Evolutionary conservation across 1,140 invertebrate genomes (phyloP).

Genomic region (Drosophila watanabei): DNA sequence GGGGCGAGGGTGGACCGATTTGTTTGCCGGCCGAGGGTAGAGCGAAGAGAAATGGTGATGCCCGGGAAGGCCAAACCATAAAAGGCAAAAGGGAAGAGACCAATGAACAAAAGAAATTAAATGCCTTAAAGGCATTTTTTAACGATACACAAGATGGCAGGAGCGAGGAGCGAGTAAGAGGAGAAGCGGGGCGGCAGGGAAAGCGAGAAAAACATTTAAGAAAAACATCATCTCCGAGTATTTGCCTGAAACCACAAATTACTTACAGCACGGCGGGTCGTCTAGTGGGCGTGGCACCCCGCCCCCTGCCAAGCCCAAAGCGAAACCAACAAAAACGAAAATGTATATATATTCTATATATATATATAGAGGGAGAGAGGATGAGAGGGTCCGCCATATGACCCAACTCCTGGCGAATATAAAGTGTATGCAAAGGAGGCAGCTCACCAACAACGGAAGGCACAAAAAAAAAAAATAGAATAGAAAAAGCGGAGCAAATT

Average conservation of each 20-base stretch:
- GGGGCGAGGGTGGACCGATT: conserved; percentile 59
- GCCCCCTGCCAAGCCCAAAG: conserved; percentile 5
- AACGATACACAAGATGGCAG: conserved; percentile 70
- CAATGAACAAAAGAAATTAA: conserved; percentile 84
- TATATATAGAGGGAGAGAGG: not conserved
- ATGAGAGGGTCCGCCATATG: conserved; percentile 28
- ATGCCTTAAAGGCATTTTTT: conserved; percentile 83
- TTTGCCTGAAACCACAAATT: conserved; percentile 84
- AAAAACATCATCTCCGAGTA: conserved; percentile 82
- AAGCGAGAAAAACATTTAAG: conserved; percentile 80
- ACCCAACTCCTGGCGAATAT: conserved; percentile 47
- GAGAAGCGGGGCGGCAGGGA: conserved; percentile 25
- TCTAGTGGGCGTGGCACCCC: conserved; percentile 63
- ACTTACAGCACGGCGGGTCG: conserved; percentile 80
- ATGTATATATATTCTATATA: conserved; percentile 21
- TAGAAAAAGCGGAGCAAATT: conserved; percentile 20
- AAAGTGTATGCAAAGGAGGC: conserved; percentile 72
- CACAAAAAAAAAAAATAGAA: conserved; percentile 18
- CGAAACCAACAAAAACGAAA: conserved; percentile 33
- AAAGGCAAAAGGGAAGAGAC: conserved; percentile 64
- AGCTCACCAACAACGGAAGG: conserved; percentile 51
- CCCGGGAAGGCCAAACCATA: conserved; percentile 39
- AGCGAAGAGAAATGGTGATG: conserved; percentile 25
- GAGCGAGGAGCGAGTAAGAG: not conserved
- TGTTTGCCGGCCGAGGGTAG: conserved; percentile 55